Conservation (phyloP, 2,888 invertebrate genomes). For the Caradrina kadenii region DNA sequence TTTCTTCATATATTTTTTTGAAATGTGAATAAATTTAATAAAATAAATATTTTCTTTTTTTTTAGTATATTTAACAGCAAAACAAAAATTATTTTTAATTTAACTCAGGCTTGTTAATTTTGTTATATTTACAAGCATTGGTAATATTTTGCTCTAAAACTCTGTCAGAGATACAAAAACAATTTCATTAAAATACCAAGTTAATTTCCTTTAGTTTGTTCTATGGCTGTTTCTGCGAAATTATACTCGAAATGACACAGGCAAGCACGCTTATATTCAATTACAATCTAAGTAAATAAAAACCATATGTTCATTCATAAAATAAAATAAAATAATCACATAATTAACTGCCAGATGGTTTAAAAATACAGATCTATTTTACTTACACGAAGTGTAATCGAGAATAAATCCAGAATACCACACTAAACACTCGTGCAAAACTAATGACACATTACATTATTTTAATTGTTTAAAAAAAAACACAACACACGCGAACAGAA, state of each 20-base stretch:
- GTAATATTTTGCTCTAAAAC: background rate
- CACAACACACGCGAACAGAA: slow-evolving; percentile 55
- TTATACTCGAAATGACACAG: slow-evolving; percentile 5
- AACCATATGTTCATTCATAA: background rate
- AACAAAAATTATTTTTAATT: too few species aligned
- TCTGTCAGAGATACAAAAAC: slow-evolving; percentile 4
- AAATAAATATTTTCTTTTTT: too few species aligned
- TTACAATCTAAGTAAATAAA: slow-evolving; percentile 3
- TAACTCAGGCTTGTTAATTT: background rate
- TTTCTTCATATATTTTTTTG: too few species aligned
- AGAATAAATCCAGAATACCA: slow-evolving; percentile 16
- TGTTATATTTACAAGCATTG: background rate
- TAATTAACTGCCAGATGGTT: slow-evolving; percentile 9
- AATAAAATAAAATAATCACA: slow-evolving; percentile 6
- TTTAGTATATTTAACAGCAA: too few species aligned
- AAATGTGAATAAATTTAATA: too few species aligned
- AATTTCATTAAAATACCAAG: background rate
- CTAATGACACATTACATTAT: slow-evolving; percentile 44
- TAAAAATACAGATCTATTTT: background rate
- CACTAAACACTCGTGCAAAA: slow-evolving; percentile 41
- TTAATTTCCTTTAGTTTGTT: slow-evolving; percentile 18
- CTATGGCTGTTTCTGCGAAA: slow-evolving; percentile 10
- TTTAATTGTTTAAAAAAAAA: slow-evolving; percentile 33
- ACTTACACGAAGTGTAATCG: slow-evolving; percentile 44
- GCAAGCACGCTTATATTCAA: background rate